phyloP scores from a whole-genome alignment of 2,888 invertebrate species.

The Acanthococcus lagerstroemiae region DNA sequence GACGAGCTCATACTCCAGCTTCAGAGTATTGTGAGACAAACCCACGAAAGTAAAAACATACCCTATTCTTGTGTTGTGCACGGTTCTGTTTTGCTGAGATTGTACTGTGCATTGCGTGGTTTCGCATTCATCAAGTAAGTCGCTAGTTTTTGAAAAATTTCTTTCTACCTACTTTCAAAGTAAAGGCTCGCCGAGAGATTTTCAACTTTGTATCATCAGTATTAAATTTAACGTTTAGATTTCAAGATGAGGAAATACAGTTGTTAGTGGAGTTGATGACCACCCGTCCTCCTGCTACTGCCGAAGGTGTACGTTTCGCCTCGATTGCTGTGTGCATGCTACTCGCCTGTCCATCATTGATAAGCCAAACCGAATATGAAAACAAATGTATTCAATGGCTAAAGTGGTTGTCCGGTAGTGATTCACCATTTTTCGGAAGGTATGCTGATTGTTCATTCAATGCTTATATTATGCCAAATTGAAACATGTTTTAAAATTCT shows the following conservation, averaged over 20 bases:
- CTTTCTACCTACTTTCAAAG: too few species aligned
- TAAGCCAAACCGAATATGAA: conserved; percentile 63
- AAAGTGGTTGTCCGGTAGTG: conserved; percentile 57
- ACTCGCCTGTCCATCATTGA: conserved; percentile 82
- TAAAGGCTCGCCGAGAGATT: background rate
- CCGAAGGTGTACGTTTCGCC: conserved; percentile 84
- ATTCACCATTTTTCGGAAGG: conserved; percentile 34
- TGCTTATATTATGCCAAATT: background rate
- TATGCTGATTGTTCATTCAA: conserved; percentile 17
- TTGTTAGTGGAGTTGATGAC: conserved; percentile 75
- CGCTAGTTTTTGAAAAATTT: background rate
- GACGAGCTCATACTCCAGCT: conserved; percentile 65
- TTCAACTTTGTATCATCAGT: background rate
- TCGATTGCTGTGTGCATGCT: conserved; percentile 88
- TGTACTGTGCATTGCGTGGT: conserved; percentile 86
- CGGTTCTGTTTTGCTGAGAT: conserved; percentile 76
- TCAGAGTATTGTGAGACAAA: conserved; percentile 53
- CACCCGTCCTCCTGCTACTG: conserved; percentile 77
- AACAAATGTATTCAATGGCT: conserved; percentile 84
- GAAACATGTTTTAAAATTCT: background rate
- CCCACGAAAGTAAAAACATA: conserved; percentile 50
- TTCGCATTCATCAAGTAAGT: conserved; percentile 80
- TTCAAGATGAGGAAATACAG: conserved; percentile 83
- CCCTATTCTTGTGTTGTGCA: conserved; percentile 62
- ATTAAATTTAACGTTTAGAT: conserved; percentile 44